Percentiles rank a stretch among this genome's conserved stretches.
These are phyloP conservation scores for Napeogenes sylphis DNA, from an alignment of 2,888 invertebrate species.

Conservation along the genomic window DNA sequence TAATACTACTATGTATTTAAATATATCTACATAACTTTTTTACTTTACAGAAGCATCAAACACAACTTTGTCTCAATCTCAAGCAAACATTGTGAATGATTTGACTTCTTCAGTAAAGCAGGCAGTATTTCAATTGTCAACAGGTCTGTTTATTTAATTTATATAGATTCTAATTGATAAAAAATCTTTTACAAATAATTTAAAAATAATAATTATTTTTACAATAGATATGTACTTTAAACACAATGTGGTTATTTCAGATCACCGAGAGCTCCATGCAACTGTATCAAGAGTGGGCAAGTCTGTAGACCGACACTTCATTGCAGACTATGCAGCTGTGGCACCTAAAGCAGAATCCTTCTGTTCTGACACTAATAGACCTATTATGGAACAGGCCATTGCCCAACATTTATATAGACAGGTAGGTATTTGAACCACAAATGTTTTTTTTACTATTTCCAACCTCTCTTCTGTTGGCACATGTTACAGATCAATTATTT, in stretches of 20 bases:
- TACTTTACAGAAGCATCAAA: slow-evolving; percentile 78
- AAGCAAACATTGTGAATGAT: slow-evolving; percentile 84
- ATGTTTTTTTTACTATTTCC: too few relatives aligned
- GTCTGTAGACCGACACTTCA: slow-evolving; percentile 96
- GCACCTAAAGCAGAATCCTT: slow-evolving; percentile 90
- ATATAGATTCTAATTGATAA: too few relatives aligned
- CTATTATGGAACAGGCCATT: slow-evolving; percentile 83
- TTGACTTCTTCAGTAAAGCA: slow-evolving; percentile 88
- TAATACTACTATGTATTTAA: neutral
- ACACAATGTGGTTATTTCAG: slow-evolving; percentile 46
- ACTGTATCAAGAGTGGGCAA: slow-evolving; percentile 96
- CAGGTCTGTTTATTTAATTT: slow-evolving; percentile 71
- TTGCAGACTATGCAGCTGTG: slow-evolving; percentile 92
- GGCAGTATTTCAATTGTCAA: slow-evolving; percentile 87
- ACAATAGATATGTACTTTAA: too few relatives aligned
- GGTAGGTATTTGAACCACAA: slow-evolving; percentile 53
- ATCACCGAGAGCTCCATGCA: slow-evolving; percentile 70
- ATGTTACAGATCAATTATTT: too few relatives aligned
- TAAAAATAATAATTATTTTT: too few relatives aligned
- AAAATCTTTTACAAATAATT: too few relatives aligned
- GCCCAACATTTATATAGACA: slow-evolving; percentile 97
- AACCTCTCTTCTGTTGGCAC: too few relatives aligned
- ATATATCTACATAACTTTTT: neutral
- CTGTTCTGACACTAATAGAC: slow-evolving; percentile 78
- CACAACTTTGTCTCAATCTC: slow-evolving; percentile 82